Percentiles rank a stretch among this genome's conserved stretches.
Conservation (phyloP, 2,113 vertebrate species). For the Nothoprocta perdicaria region DNA sequence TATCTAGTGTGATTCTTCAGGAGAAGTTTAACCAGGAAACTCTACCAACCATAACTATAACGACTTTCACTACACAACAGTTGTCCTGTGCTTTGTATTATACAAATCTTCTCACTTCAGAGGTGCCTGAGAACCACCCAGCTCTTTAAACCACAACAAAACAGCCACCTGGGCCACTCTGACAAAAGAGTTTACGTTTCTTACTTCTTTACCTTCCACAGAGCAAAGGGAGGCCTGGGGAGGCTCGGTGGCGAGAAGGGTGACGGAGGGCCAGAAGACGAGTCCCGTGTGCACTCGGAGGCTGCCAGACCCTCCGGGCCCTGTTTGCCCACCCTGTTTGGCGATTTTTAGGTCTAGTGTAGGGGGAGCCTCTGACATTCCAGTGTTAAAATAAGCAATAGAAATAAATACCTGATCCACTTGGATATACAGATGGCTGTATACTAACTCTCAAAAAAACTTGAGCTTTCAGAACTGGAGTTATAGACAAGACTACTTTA, state of each 20-base stretch:
- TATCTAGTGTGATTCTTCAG: not conserved
- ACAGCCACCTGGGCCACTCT: not conserved
- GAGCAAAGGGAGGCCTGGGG: not conserved
- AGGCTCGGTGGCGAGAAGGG: not conserved
- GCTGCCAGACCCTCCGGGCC: not conserved
- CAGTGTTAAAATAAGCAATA: conserved; percentile 1
- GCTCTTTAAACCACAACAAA: not conserved
- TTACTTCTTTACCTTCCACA: not conserved
- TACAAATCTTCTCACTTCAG: not conserved
- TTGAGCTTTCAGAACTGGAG: not conserved
- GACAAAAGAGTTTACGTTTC: not conserved
- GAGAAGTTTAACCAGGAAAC: not conserved
- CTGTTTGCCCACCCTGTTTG: not conserved
- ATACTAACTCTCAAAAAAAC: not conserved
- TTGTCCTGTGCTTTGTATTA: not conserved
- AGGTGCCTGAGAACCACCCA: not conserved
- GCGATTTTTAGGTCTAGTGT: not conserved
- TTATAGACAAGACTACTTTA: not conserved
- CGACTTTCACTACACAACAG: not conserved
- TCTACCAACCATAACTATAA: not conserved
- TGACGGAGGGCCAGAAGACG: not conserved
- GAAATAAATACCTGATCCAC: not conserved
- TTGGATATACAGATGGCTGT: not conserved
- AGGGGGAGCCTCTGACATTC: not conserved
- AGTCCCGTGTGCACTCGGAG: not conserved